phyloP scores from a whole-genome alignment of 2,888 invertebrate species.

The Junonia oenone region DNA sequence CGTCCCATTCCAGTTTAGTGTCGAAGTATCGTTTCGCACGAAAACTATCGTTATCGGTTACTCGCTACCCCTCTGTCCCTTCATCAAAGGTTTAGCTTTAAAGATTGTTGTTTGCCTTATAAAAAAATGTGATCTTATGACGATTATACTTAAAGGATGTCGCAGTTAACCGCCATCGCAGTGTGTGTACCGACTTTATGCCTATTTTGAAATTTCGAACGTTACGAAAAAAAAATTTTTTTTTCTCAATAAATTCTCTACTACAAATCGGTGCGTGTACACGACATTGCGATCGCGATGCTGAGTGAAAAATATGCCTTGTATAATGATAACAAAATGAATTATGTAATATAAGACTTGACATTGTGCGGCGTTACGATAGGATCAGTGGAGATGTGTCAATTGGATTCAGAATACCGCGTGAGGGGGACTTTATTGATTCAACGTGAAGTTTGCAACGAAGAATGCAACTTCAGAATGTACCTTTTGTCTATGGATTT shows the following conservation, averaged over 20 bases:
- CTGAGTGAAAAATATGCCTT: slow-evolving; percentile 67
- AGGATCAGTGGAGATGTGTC: slow-evolving; percentile 57
- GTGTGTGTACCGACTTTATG: slow-evolving; percentile 17
- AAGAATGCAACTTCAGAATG: background rate
- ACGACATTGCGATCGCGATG: slow-evolving; percentile 43
- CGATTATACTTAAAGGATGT: slow-evolving; percentile 71
- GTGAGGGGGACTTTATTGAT: slow-evolving; percentile 51
- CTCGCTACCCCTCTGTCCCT: slow-evolving; percentile 43
- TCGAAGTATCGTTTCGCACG: slow-evolving; percentile 26
- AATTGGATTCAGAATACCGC: slow-evolving; percentile 54
- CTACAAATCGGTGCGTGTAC: background rate
- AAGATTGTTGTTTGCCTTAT: slow-evolving; percentile 79
- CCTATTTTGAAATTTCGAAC: background rate
- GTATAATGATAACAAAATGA: slow-evolving; percentile 74
- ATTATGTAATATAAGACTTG: slow-evolving; percentile 73
- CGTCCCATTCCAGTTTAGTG: slow-evolving; percentile 49
- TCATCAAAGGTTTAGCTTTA: slow-evolving; percentile 76
- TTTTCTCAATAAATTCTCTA: background rate
- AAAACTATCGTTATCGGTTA: slow-evolving; percentile 54
- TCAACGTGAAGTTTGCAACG: background rate
- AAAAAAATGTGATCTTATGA: slow-evolving; percentile 78
- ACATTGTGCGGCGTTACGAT: slow-evolving; percentile 56
- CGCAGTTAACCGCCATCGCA: slow-evolving; percentile 49
- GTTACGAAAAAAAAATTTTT: background rate
- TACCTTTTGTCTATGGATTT: background rate